A percentile compares a stretch with the other conserved stretches of the same genome.
Evolutionary conservation across 2,797 vertebrate species (phyloP).

Genomic region (Moxostoma hubbsi): DNA sequence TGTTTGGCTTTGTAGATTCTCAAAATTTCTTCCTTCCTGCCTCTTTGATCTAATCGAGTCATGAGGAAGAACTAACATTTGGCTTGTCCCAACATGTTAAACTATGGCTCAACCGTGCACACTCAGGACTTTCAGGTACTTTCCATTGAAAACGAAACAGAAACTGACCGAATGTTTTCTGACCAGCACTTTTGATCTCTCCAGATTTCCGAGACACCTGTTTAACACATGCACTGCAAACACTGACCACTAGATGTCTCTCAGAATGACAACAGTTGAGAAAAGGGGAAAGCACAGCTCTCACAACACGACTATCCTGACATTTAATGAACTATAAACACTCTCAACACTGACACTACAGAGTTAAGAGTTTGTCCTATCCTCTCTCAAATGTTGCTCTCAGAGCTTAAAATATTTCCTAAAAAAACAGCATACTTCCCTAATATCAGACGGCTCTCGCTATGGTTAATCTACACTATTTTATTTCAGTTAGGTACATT

Average conservation of each 20-base stretch:
- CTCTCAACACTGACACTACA: not conserved
- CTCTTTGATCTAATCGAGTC: not conserved
- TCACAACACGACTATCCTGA: not conserved
- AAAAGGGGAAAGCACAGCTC: not conserved
- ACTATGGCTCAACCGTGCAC: not conserved
- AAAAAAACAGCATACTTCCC: not conserved
- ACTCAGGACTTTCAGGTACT: slow-evolving; percentile 44
- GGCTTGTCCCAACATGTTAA: not conserved
- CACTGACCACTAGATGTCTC: not conserved
- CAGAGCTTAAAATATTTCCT: not conserved
- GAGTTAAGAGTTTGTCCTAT: not conserved
- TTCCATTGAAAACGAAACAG: slow-evolving; percentile 36
- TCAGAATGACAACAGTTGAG: not conserved
- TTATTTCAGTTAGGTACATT: not conserved
- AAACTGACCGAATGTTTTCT: not conserved
- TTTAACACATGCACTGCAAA: not conserved
- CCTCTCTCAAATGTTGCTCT: too few species aligned
- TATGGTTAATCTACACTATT: not conserved
- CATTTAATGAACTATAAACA: not conserved
- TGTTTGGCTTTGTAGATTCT: too few species aligned
- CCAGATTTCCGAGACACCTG: not conserved
- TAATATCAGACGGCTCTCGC: not conserved
- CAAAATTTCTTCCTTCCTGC: not conserved
- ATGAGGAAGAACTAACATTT: not conserved
- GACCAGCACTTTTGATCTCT: not conserved